phyloP scores from a whole-genome alignment of 2,888 invertebrate genomes.

The Toxonevra muliebris region DNA sequence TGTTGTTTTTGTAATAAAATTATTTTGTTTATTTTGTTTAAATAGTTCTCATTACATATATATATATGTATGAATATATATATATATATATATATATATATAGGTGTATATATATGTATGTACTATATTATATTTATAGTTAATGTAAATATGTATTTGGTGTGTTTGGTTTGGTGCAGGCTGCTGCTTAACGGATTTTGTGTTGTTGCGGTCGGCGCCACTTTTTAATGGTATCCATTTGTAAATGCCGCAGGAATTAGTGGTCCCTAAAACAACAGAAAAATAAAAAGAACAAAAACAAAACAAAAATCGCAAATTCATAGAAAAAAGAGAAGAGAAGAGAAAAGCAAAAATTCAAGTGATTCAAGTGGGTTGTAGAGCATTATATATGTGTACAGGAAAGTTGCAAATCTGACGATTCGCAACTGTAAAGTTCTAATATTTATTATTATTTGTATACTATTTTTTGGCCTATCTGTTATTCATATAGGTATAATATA shows the following conservation, averaged over 20 bases:
- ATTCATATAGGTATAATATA: too few relatives aligned
- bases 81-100: slow-evolving; percentile 47
- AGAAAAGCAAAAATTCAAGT: background rate
- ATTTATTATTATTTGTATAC: too few relatives aligned
- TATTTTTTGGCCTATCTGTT: too few relatives aligned
- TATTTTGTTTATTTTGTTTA: slow-evolving; percentile 1
- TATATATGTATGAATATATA: slow-evolving; percentile 27
- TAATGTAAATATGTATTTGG: slow-evolving; percentile 43
- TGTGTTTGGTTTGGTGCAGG: slow-evolving; percentile 40
- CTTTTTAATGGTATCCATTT: slow-evolving; percentile 90
- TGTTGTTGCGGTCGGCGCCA: slow-evolving; percentile 54
- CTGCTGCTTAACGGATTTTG: slow-evolving; percentile 43
- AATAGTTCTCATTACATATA: slow-evolving; percentile 11
- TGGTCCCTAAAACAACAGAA: slow-evolving; percentile 78
- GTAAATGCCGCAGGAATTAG: slow-evolving; percentile 98
- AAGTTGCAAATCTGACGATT: too few relatives aligned
- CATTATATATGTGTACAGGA: too few relatives aligned
- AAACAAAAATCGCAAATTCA: slow-evolving; percentile 31
- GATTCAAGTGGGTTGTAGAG: too few relatives aligned
- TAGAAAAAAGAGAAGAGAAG: slow-evolving; percentile 8
- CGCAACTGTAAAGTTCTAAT: too few relatives aligned
- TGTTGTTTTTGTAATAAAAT: slow-evolving; percentile 4
- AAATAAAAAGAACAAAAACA: slow-evolving; percentile 26
- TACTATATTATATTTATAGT: slow-evolving; percentile 35
- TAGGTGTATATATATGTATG: slow-evolving; percentile 44